Evolutionary conservation across 2,113 vertebrate genomes (phyloP).

Genomic region (Labrus mixtus): DNA sequence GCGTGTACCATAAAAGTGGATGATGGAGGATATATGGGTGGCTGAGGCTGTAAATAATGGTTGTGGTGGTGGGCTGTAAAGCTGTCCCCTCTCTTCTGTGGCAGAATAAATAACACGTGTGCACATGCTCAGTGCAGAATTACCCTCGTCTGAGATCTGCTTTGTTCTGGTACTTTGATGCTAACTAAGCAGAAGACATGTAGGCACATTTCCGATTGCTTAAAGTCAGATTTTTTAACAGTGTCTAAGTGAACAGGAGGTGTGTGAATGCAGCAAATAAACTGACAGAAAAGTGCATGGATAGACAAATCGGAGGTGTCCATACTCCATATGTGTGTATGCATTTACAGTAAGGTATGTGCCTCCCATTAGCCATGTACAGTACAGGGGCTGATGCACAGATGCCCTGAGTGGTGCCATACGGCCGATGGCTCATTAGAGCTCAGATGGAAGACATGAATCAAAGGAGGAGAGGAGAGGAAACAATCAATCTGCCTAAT

Average conservation of each 20-base stretch:
- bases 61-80: constrained; percentile 68
- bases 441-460: constrained; percentile 85
- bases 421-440: constrained; percentile 85
- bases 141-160: constrained; percentile 26
- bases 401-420: constrained; percentile 83
- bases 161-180: constrained; percentile 34
- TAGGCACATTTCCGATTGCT: not conserved
- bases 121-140: constrained; percentile 40
- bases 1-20: constrained; percentile 62
- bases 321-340: constrained; percentile 29
- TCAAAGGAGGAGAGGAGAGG: constrained; percentile 80
- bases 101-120: constrained; percentile 64
- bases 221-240: not conserved
- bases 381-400: constrained; percentile 76
- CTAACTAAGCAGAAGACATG: not conserved
- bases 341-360: constrained; percentile 63
- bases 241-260: not conserved
- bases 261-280: not conserved
- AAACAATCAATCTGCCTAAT: constrained; percentile 79
- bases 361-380: constrained; percentile 66
- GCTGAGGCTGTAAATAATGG: constrained; percentile 67
- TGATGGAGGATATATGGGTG: constrained; percentile 69
- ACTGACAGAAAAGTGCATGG: constrained; percentile 12
- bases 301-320: constrained; percentile 21
- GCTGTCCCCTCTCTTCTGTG: constrained; percentile 64